These are phyloP conservation scores for Setophaga kirtlandii DNA, from an alignment of 2,113 vertebrate species.

Conservation along the genomic window DNA sequence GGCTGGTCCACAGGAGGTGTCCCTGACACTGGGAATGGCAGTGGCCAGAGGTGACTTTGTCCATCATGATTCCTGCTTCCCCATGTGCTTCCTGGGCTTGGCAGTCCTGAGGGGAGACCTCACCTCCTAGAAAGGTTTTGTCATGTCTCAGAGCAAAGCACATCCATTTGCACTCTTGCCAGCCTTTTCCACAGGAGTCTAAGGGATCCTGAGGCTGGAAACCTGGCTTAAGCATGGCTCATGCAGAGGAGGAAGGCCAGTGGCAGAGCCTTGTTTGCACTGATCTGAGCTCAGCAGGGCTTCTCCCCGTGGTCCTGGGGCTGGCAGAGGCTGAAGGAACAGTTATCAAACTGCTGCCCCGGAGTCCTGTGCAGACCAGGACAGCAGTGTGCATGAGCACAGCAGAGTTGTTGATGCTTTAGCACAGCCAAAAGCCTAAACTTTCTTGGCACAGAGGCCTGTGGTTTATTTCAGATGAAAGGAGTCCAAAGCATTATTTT, in stretches of 20 bases:
- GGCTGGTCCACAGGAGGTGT: neutral
- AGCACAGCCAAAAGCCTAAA: neutral
- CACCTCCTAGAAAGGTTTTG: neutral
- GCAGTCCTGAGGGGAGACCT: neutral
- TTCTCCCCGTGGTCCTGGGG: neutral
- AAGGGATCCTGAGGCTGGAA: neutral
- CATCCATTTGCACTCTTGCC: neutral
- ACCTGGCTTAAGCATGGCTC: neutral
- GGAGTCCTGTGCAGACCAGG: neutral
- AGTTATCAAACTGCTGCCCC: neutral
- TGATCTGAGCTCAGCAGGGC: neutral
- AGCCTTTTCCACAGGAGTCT: neutral
- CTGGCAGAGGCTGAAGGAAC: neutral
- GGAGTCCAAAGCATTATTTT: constrained; percentile 55
- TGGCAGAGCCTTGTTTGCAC: neutral
- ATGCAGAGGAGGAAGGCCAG: neutral
- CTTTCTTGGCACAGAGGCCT: constrained; percentile 11
- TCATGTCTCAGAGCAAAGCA: neutral
- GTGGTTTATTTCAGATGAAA: constrained; percentile 52
- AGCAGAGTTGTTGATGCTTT: neutral
- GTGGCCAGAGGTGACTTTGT: neutral
- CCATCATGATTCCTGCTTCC: neutral
- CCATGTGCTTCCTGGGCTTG: fast-evolving
- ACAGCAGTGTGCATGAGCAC: neutral
- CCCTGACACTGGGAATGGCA: neutral